These are phyloP conservation scores for Menura novaehollandiae DNA, from an alignment of 2,113 vertebrate species.

Conservation along the genomic window DNA sequence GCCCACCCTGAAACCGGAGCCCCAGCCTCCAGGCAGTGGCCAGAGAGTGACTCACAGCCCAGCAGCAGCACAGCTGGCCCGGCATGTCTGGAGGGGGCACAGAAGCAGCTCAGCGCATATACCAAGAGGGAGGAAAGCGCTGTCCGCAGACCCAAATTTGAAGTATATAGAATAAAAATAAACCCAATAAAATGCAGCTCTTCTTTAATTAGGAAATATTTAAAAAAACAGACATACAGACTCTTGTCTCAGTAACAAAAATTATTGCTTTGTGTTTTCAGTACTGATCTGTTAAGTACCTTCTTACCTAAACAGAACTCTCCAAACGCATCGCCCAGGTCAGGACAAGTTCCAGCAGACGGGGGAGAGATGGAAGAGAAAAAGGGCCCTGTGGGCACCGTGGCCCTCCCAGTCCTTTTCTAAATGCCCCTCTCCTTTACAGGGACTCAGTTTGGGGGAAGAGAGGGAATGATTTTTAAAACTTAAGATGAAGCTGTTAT, in stretches of 20 bases:
- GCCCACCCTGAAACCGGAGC: conserved; percentile 75
- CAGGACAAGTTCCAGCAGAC: not conserved
- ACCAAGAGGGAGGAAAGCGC: conserved; percentile 53
- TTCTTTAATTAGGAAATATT: conserved; percentile 79
- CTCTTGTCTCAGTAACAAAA: conserved; percentile 81
- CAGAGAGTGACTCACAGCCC: conserved; percentile 48
- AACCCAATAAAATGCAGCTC: conserved; percentile 79
- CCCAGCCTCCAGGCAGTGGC: conserved; percentile 62
- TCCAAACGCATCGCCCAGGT: conserved; percentile 66
- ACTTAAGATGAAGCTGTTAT: conserved; percentile 69
- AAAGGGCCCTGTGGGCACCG: not conserved
- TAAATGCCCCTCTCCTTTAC: conserved; percentile 15
- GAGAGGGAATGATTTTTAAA: conserved; percentile 58
- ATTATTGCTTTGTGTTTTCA: conserved; percentile 87
- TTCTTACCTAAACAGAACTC: conserved; percentile 74
- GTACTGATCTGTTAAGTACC: conserved; percentile 74
- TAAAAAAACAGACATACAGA: conserved; percentile 76
- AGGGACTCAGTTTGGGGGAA: conserved; percentile 45
- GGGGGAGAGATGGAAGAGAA: not conserved
- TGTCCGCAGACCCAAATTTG: conserved; percentile 62
- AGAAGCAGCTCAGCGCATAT: conserved; percentile 44
- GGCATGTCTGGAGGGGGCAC: conserved; percentile 46
- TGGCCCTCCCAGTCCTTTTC: conserved; percentile 26
- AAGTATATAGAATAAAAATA: conserved; percentile 80
- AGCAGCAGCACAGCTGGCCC: conserved; percentile 32